Evolutionary conservation across 1,140 invertebrate species (phyloP).

Genomic region (Gryon sp.): DNA sequence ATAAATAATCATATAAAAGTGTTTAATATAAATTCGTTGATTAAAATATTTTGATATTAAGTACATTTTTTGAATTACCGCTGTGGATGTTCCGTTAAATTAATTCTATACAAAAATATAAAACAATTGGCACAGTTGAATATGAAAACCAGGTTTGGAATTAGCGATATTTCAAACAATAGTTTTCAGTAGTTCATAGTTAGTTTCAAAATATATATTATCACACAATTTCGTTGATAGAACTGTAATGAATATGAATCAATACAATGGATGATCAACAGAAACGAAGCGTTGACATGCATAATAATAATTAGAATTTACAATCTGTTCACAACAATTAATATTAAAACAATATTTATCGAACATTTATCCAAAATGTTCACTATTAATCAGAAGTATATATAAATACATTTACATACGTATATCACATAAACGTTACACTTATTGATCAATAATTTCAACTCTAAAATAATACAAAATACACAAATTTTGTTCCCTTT

Average conservation of each 20-base stretch:
- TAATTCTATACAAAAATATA: constrained; percentile 75
- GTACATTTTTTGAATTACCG: not conserved
- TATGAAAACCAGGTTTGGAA: constrained; percentile 19
- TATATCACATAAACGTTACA: constrained; percentile 31
- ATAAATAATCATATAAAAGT: too few relatives aligned
- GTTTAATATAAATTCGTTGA: too few relatives aligned
- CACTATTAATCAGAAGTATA: not conserved
- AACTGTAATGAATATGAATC: not conserved
- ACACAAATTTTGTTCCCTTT: not conserved
- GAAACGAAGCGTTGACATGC: not conserved
- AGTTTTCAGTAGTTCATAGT: not conserved
- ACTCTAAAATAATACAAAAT: not conserved
- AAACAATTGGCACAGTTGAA: constrained; percentile 74
- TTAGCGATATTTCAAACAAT: constrained; percentile 7
- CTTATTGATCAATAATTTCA: too few relatives aligned
- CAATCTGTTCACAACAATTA: constrained; percentile 22
- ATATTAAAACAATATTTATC: constrained; percentile 18
- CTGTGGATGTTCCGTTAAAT: constrained; percentile 23
- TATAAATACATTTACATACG: constrained; percentile 8
- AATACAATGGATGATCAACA: constrained; percentile 16
- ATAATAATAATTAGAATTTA: constrained; percentile 10
- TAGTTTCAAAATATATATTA: constrained; percentile 8
- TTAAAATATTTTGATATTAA: not conserved
- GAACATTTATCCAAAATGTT: constrained; percentile 3
- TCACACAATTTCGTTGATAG: constrained; percentile 18